Base-by-base conservation (phyloP, 2,888 invertebrate genomes). In the Drosophila fungiperda region DNA sequence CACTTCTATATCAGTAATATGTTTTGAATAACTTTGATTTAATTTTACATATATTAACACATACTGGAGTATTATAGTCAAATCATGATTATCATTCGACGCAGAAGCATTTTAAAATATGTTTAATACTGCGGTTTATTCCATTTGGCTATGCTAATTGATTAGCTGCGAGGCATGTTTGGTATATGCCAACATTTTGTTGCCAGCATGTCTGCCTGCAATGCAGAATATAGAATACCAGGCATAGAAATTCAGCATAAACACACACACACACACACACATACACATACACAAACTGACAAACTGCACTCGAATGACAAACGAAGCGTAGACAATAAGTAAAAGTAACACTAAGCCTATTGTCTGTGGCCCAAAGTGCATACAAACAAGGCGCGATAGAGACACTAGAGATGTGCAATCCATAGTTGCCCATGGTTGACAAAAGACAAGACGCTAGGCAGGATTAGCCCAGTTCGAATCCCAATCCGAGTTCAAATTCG, bases 291-390 rank as follows among this genome's bases (percentile, higher is more conserved):
- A 49, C 38, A 26, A 20, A 40, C 40, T 40, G n/a, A 35, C n/a
- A 52, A 64, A 77, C 33, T 78, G 76, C 81, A 80, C 89, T 86
- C 86, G 74, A 85, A 86, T 81, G 76, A 74, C 82, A 82, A 85
- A 82, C 88, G 88, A 78, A 90, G 80, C 86, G 73, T 68, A 86
- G 89, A 91, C 87, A 89, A 91, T 90, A 87, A 83, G 91, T 77
- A 84, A 87, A 89, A 90, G 91, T 87, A 87, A 82, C 83, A 88
- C 84, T 91, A 90, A 91, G 89, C 90, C 91, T 82, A 85, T 91
- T 91, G 91, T 91, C 85, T 84, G 80, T 62, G 68, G 75, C 80
- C 83, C 78, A 76, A 87, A 84, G 72, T 76, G 89, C 82, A 72
- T 82, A 73, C 82, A 87, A 86, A 87, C 85, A 82, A 82, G 85